A percentile compares a stretch with the other conserved stretches of the same genome.
phyloP scores from a whole-genome alignment of 2,888 invertebrate genomes.

The Pristionchus arcanus region DNA sequence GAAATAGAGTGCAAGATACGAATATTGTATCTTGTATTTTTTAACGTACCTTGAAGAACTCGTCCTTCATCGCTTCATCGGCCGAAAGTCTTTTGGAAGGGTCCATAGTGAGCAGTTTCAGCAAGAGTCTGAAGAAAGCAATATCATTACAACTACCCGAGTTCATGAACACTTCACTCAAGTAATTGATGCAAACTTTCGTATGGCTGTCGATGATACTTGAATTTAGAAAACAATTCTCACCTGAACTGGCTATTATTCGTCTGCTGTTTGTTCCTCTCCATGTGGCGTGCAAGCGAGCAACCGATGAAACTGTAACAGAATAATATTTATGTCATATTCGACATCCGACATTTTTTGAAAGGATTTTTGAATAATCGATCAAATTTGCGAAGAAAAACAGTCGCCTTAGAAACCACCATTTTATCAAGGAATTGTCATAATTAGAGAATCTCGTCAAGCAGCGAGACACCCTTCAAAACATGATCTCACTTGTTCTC shows the following conservation, averaged over 20 bases:
- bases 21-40: too few relatives aligned
- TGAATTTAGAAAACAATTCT: conserved; percentile 81
- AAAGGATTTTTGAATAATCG: too few relatives aligned
- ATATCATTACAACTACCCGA: too few relatives aligned
- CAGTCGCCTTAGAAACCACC: too few relatives aligned
- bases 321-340: neutral
- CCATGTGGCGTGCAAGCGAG: conserved; percentile 93
- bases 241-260: conserved; percentile 59
- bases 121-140: conserved; percentile 67
- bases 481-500: conserved; percentile 82
- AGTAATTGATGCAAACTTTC: too few relatives aligned
- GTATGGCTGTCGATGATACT: too few relatives aligned
- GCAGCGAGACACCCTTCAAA: neutral
- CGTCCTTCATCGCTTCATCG: conserved; percentile 97
- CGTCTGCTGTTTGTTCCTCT: conserved; percentile 80
- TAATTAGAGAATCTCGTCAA: neutral
- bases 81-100: conserved; percentile 97
- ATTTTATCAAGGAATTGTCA: too few relatives aligned
- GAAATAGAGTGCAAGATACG: too few relatives aligned
- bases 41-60: conserved; percentile 86
- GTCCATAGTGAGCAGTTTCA: conserved; percentile 89
- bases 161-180: too few relatives aligned
- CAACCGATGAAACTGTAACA: conserved; percentile 88
- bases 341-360: too few relatives aligned
- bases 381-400: too few relatives aligned